Base-by-base conservation (phyloP, 1,140 invertebrate genomes). In the Solen grandis region DNA sequence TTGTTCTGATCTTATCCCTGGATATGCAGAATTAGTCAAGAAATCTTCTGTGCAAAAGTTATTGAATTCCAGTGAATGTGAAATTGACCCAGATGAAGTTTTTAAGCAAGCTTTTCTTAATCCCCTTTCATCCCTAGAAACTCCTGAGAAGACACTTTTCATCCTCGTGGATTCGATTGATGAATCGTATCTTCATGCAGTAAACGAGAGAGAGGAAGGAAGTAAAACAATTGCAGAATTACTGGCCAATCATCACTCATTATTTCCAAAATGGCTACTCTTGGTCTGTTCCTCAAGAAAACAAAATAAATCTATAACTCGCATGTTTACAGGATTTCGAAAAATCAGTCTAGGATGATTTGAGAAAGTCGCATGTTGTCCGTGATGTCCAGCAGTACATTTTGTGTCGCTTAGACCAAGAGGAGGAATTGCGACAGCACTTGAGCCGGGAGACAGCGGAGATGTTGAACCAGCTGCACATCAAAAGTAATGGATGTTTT, bases 351-450 rank as follows among this genome's bases (percentile, higher is more conserved):
- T 99, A 63, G n/a, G 97, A 99, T 88, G 97, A 98, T 91, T 92
- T 98, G 72, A 93, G 97, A 29, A 97, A 98, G 82, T 95, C 96
- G 0, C 96, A 98, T 82, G 94, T 94, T 3, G 92, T 94, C 13
- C 94, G 96, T 27, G 98, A 99, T 89, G 96, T 99, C 0, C 97
- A 99, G 90, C 96, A 98, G 87, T 99, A 99, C 88, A 99, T 99
- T 74, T 94, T 99, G 0, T 96, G 96, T 22, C 93, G 97, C 4
- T 92, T 99, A 38, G 97, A 99, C 89, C 85, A 87, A 25, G 91
- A 92, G 74, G 89, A 90, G 29, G 94, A 95, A 25, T 91, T 98
- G 0, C 91, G 96, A 77, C 95, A 96, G 86, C 96, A 97, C 86
- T 95, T 97, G 63, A 95, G 94, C 68, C 93, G 94, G 85, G 96